Evolutionary conservation across 92 coral and sea anemone species (phyloP).

Genomic region (Phenganax marumi): DNA sequence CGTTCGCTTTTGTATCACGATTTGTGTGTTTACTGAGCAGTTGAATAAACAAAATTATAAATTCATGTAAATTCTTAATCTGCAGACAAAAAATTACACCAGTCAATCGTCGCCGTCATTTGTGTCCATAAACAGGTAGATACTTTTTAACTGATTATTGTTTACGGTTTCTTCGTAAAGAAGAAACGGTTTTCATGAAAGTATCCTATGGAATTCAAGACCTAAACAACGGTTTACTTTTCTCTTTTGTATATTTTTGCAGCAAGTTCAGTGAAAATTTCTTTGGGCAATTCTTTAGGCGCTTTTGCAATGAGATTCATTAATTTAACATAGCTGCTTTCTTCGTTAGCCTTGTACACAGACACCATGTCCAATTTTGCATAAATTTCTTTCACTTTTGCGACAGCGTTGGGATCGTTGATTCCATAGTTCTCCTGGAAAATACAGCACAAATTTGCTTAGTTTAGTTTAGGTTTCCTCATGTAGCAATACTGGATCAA

Average conservation of each 20-base stretch:
- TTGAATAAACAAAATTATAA: constrained; percentile 7
- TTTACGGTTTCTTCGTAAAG: no score
- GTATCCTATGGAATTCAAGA: neutral
- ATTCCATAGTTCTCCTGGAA: constrained; percentile 83
- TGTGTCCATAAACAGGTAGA: no score
- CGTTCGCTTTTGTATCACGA: neutral
- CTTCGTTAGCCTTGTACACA: constrained; percentile 65
- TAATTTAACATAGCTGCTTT: constrained; percentile 68
- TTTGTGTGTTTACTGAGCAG: constrained; percentile 12
- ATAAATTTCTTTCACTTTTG: constrained; percentile 77
- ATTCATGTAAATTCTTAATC: neutral
- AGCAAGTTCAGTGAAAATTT: constrained; percentile 73
- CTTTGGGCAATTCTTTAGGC: constrained; percentile 75
- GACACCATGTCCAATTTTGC: constrained; percentile 58
- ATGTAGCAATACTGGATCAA: neutral
- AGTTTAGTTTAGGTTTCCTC: neutral
- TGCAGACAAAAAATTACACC: neutral
- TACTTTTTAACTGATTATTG: no score
- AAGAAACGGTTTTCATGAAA: neutral
- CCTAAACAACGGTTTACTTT: constrained; percentile 47
- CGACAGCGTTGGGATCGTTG: constrained; percentile 61
- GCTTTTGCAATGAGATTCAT: constrained; percentile 61
- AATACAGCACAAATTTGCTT: neutral
- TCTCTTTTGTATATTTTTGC: constrained; percentile 87
- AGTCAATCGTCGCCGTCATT: neutral